Evolutionary conservation across 2,888 invertebrate species (phyloP).

Genomic region (Drosophila helvetica): DNA sequence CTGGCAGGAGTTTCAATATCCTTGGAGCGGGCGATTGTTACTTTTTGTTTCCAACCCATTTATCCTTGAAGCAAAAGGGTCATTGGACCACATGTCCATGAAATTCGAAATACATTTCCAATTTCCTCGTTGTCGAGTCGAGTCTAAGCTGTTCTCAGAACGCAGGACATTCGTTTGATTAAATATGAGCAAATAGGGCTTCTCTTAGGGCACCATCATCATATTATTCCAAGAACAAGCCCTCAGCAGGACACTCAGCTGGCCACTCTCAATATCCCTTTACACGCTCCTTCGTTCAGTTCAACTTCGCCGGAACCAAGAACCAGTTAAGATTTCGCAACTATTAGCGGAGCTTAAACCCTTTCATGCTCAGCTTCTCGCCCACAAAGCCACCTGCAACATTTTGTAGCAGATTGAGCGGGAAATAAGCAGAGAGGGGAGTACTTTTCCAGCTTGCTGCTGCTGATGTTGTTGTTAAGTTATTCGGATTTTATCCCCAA

Average conservation of each 20-base stretch:
- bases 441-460: constrained; percentile 16
- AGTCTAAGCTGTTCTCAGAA: neutral
- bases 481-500: constrained; percentile 26
- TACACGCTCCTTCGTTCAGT: constrained; percentile 17
- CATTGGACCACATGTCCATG: neutral
- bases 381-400: constrained; percentile 56
- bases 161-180: neutral
- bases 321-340: constrained; percentile 27
- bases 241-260: constrained; percentile 1
- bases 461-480: constrained; percentile 19
- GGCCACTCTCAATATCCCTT: neutral
- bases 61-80: neutral
- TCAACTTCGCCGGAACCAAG: constrained; percentile 19
- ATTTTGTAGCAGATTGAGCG: constrained; percentile 45
- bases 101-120: too few relatives aligned
- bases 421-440: constrained; percentile 21
- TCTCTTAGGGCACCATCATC: constrained; percentile 5
- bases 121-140: too few relatives aligned
- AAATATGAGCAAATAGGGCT: neutral
- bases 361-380: constrained; percentile 35
- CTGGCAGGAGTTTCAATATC: neutral
- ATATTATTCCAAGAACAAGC: constrained; percentile 7
- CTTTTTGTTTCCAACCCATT: neutral
- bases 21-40: neutral
- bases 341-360: constrained; percentile 48